phyloP scores from a whole-genome alignment of 1,140 invertebrate species.

The Antheraea pernyi region DNA sequence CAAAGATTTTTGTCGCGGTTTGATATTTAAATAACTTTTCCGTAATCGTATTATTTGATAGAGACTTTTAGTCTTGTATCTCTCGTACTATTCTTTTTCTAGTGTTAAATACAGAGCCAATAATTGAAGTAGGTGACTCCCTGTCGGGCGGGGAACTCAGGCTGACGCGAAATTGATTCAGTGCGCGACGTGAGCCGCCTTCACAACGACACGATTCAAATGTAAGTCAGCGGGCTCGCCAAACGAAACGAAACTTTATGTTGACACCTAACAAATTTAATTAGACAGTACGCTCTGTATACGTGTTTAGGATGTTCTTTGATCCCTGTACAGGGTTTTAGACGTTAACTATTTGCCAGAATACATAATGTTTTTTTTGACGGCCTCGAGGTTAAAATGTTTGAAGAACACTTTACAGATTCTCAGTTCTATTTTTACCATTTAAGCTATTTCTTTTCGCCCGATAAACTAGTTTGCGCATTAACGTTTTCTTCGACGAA shows the following conservation, averaged over 20 bases:
- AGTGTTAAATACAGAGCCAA: conserved; percentile 23
- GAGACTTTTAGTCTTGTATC: neutral
- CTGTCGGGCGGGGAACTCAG: conserved; percentile 37
- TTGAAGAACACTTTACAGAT: neutral
- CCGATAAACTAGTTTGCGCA: too few relatives aligned
- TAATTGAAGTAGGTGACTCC: conserved; percentile 25
- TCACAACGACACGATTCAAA: conserved; percentile 61
- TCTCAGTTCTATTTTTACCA: too few relatives aligned
- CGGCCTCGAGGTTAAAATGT: neutral
- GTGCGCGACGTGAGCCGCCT: conserved; percentile 63
- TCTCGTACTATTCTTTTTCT: neutral
- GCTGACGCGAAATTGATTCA: conserved; percentile 73
- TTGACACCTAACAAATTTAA: conserved; percentile 62
- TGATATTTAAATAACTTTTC: too few relatives aligned
- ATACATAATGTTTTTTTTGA: neutral
- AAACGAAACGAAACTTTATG: conserved; percentile 58
- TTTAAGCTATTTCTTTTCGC: too few relatives aligned
- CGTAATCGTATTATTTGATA: neutral
- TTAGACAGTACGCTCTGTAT: conserved; percentile 49
- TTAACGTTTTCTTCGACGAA: too few relatives aligned
- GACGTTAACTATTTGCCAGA: neutral
- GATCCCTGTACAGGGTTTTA: neutral
- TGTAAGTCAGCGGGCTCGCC: conserved; percentile 38
- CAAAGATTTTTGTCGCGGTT: too few relatives aligned
- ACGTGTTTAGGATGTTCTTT: conserved; percentile 30